Percentiles rank a stretch among this genome's conserved stretches.
phyloP scores from a whole-genome alignment of 2,797 vertebrate species.

The Cuniculus paca region DNA sequence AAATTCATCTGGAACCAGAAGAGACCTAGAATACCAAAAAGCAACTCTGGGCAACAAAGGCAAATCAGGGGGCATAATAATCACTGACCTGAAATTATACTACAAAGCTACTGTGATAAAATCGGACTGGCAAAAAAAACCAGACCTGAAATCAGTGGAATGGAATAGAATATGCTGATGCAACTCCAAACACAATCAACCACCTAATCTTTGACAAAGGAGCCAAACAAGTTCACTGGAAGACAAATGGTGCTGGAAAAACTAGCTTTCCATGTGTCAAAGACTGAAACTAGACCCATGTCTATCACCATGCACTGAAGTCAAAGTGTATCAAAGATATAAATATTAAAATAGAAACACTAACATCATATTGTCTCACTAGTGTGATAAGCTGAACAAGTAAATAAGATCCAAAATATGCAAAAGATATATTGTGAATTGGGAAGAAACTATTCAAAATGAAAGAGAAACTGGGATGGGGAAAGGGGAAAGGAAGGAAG shows the following conservation, averaged over 20 bases:
- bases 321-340: not conserved
- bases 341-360: not conserved
- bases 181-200: not conserved
- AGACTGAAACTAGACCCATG: not conserved
- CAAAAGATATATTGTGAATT: no score
- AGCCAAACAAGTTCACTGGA: not conserved
- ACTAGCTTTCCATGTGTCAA: not conserved
- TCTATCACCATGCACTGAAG: not conserved
- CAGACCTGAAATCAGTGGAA: not conserved
- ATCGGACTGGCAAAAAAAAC: not conserved
- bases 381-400: no score
- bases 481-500: no score
- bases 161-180: not conserved
- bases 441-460: no score
- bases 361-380: not conserved
- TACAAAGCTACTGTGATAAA: not conserved
- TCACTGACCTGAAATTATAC: not conserved
- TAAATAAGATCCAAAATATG: no score
- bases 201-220: not conserved
- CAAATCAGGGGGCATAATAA: not conserved
- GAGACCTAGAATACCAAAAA: not conserved
- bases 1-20: not conserved
- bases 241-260: not conserved
- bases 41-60: not conserved
- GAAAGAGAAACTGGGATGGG: no score